These are phyloP conservation scores for Propsilocerus akamusi DNA, from an alignment of 1,140 invertebrate species.

Conservation along the genomic window DNA sequence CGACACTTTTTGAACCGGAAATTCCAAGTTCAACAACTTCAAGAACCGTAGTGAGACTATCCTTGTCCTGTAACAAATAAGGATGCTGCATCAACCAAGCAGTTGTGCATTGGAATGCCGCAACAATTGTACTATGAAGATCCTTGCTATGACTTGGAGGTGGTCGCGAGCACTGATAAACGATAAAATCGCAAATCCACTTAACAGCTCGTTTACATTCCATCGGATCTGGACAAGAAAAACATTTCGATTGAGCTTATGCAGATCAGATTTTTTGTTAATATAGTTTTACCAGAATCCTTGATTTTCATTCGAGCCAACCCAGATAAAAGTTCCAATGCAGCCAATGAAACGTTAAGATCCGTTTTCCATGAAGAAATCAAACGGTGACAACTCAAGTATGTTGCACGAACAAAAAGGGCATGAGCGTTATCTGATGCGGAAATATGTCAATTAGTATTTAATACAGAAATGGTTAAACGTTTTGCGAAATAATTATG, in stretches of 20 bases:
- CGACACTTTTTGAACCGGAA: slow-evolving; percentile 78
- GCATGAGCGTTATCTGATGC: slow-evolving; percentile 29
- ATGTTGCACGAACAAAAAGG: slow-evolving; percentile 76
- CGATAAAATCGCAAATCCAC: slow-evolving; percentile 95
- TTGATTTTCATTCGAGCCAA: slow-evolving; percentile 69
- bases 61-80: slow-evolving; percentile 73
- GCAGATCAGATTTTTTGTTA: slow-evolving; percentile 22
- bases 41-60: slow-evolving; percentile 78
- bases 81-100: slow-evolving; percentile 84
- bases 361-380: slow-evolving; percentile 94
- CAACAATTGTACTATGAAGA: slow-evolving; percentile 93
- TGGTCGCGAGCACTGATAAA: slow-evolving; percentile 86
- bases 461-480: background rate
- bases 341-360: slow-evolving; percentile 84
- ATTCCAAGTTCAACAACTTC: slow-evolving; percentile 96
- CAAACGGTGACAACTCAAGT: slow-evolving; percentile 81
- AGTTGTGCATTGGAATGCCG: slow-evolving; percentile 78
- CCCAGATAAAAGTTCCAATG: slow-evolving; percentile 76
- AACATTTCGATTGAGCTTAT: background rate
- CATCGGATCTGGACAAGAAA: slow-evolving; percentile 41
- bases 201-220: slow-evolving; percentile 88
- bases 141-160: slow-evolving; percentile 93
- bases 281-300: slow-evolving; percentile 47
- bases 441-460: background rate
- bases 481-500: background rate